phyloP scores from a whole-genome alignment of 2,113 vertebrate species.

The Gymnogyps californianus region DNA sequence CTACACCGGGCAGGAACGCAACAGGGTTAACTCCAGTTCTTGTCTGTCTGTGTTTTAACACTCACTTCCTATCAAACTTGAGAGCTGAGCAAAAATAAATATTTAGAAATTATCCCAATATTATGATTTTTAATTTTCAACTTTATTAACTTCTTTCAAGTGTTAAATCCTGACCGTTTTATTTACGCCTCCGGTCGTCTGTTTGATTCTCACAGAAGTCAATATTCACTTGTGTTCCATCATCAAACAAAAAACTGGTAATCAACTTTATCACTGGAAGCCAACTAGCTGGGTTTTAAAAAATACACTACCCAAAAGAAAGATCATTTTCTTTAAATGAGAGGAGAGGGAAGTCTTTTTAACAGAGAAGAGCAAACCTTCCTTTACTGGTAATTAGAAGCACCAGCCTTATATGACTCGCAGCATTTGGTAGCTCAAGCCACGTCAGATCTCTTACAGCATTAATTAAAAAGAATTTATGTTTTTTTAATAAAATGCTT shows the following conservation, averaged over 20 bases:
- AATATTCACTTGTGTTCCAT: constrained; percentile 63
- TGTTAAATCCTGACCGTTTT: constrained; percentile 64
- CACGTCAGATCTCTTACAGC: constrained; percentile 74
- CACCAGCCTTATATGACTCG: constrained; percentile 69
- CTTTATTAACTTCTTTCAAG: constrained; percentile 75
- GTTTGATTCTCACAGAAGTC: constrained; percentile 68
- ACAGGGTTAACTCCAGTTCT: background rate
- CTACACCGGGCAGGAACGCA: fast-evolving
- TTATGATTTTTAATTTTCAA: constrained; percentile 79
- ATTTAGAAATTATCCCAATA: constrained; percentile 77
- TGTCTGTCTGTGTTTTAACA: background rate
- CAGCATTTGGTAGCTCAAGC: constrained; percentile 75
- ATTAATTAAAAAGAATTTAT: constrained; percentile 85
- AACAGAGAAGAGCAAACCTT: constrained; percentile 63
- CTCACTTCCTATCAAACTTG: constrained; percentile 34
- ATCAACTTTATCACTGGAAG: constrained; percentile 69
- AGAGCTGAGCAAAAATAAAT: constrained; percentile 65
- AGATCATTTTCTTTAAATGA: constrained; percentile 66
- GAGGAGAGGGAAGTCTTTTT: constrained; percentile 50
- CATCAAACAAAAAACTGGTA: constrained; percentile 70
- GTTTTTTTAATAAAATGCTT: constrained; percentile 83
- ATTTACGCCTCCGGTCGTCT: constrained; percentile 62
- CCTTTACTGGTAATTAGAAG: constrained; percentile 76
- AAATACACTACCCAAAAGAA: constrained; percentile 57
- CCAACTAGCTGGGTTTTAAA: constrained; percentile 52